Conservation (phyloP, 2,888 invertebrate species). For the Deilephila porcellus region DNA sequence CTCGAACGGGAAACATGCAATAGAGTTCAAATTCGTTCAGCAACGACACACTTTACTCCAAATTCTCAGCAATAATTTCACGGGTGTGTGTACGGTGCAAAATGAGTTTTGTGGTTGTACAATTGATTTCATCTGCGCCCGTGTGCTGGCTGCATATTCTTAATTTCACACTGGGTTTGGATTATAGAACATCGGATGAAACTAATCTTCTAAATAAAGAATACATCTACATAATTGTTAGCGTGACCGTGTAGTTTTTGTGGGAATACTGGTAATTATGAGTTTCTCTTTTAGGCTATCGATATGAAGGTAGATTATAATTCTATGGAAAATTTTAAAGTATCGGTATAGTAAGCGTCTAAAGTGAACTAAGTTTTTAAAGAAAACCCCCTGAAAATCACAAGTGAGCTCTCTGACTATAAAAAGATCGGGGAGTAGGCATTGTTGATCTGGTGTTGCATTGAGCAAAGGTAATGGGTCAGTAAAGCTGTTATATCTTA, state of each 20-base stretch:
- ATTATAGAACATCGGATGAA: slow-evolving; percentile 38
- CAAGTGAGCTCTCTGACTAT: too few relatives aligned
- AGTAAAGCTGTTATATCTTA: too few relatives aligned
- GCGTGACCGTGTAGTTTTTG: slow-evolving; percentile 53
- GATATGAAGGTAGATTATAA: too few relatives aligned
- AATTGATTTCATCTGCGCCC: slow-evolving; percentile 64
- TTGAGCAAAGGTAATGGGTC: too few relatives aligned
- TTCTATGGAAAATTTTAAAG: too few relatives aligned
- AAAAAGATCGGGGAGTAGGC: too few relatives aligned
- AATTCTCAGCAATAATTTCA: slow-evolving; percentile 62
- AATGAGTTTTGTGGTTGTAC: slow-evolving; percentile 82
- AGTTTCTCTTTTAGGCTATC: not conserved
- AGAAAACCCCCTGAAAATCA: too few relatives aligned
- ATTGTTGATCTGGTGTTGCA: too few relatives aligned
- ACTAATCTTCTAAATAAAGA: slow-evolving; percentile 46
- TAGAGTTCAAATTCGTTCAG: not conserved
- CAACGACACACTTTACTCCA: not conserved
- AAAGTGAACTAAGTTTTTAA: too few relatives aligned
- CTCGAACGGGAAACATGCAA: not conserved
- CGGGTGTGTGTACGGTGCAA: slow-evolving; percentile 61
- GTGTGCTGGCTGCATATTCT: slow-evolving; percentile 55
- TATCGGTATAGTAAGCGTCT: too few relatives aligned
- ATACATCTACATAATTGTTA: slow-evolving; percentile 26
- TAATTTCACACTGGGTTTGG: slow-evolving; percentile 80
- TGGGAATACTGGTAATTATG: not conserved